A percentile compares a stretch with the other conserved stretches of the same genome.
Conservation (phyloP, 2,888 invertebrate species). For the Heliconius hortense region DNA sequence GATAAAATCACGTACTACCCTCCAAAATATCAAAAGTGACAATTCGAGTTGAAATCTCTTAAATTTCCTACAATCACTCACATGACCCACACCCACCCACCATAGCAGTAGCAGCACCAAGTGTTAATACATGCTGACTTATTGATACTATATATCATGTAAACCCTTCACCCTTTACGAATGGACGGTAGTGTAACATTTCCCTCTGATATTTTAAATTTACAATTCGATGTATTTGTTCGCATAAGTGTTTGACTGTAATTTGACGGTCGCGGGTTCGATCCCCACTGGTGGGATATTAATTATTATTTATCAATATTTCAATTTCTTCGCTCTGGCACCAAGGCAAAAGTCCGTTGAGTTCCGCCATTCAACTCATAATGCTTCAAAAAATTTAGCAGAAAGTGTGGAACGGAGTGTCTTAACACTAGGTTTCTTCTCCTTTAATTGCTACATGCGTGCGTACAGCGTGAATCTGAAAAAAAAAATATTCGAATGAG, state of each 20-base stretch:
- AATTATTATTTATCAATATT: too few relatives aligned
- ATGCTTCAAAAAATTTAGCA: too few relatives aligned
- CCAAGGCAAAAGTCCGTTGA: too few relatives aligned
- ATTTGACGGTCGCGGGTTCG: too few relatives aligned
- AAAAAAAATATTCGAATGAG: not conserved
- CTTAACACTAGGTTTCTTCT: too few relatives aligned
- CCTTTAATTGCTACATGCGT: too few relatives aligned
- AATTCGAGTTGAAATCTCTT: conserved; percentile 49
- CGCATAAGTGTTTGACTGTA: not conserved
- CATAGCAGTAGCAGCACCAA: conserved; percentile 44
- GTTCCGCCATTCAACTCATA: too few relatives aligned
- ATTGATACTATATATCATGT: conserved; percentile 69
- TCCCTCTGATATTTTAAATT: conserved; percentile 37
- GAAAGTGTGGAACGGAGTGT: too few relatives aligned
- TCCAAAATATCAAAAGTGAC: conserved; percentile 31
- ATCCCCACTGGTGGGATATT: too few relatives aligned
- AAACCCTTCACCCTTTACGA: conserved; percentile 56
- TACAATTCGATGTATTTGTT: not conserved
- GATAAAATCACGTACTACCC: conserved; percentile 4
- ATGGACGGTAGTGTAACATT: conserved; percentile 37
- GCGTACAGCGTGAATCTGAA: not conserved
- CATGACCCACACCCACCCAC: conserved; percentile 59
- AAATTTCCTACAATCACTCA: conserved; percentile 76
- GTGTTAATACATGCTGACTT: conserved; percentile 77
- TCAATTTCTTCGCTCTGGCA: too few relatives aligned